phyloP scores from a whole-genome alignment of 2,113 vertebrate species.

The Crypturellus undulatus region DNA sequence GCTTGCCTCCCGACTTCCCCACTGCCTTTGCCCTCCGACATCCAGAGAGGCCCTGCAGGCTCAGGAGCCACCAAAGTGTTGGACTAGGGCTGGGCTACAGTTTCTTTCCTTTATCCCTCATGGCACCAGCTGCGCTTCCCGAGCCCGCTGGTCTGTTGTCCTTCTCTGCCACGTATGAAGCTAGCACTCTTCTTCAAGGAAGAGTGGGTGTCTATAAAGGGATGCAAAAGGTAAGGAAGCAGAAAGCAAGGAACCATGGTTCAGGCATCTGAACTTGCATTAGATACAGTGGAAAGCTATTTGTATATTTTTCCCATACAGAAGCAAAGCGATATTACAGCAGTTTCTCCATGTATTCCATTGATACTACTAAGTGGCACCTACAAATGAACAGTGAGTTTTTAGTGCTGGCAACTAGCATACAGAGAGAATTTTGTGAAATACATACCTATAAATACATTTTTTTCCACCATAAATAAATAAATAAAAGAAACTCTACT shows the following conservation, averaged over 20 bases:
- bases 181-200: background rate
- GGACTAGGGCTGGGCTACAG: background rate
- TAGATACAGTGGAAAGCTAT: background rate
- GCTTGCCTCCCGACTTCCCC: background rate
- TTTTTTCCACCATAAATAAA: background rate
- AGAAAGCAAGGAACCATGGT: background rate
- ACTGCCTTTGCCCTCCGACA: background rate
- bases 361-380: background rate
- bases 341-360: background rate
- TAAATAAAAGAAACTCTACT: background rate
- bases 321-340: background rate
- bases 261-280: background rate
- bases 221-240: background rate
- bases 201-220: background rate
- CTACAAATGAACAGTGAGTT: background rate
- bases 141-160: constrained; percentile 21
- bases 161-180: background rate
- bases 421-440: background rate
- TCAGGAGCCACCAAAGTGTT: background rate
- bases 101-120: background rate
- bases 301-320: background rate
- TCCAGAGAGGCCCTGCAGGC: background rate
- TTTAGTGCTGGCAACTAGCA: background rate
- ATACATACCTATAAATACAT: background rate
- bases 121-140: background rate